phyloP scores from a whole-genome alignment of 2,113 vertebrate species.

The Cryptomyrus ogoouensis region DNA sequence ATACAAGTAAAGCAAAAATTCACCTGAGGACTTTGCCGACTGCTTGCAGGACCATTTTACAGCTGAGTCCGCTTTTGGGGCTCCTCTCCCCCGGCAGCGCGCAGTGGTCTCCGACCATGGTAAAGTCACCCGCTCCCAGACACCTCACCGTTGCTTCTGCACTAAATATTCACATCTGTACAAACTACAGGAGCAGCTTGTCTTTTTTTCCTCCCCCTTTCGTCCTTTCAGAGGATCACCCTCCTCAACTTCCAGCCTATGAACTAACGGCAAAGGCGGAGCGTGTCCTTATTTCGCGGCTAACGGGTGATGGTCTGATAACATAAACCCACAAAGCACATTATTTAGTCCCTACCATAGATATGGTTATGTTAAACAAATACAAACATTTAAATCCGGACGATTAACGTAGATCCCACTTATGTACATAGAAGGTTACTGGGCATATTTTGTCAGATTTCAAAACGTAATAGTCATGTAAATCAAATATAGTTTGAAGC shows the following conservation, averaged over 20 bases:
- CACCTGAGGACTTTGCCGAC: constrained; percentile 89
- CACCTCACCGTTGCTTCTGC: not conserved
- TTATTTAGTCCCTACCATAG: not conserved
- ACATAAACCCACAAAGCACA: not conserved
- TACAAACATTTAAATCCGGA: not conserved
- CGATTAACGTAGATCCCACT: not conserved
- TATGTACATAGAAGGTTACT: not conserved
- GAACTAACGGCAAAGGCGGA: not conserved
- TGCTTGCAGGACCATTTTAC: constrained; percentile 91
- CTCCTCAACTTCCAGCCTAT: constrained; percentile 9
- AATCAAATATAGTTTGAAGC: not conserved
- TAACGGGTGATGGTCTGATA: not conserved
- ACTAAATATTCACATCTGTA: not conserved
- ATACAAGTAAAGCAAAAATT: constrained; percentile 64
- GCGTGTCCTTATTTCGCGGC: not conserved
- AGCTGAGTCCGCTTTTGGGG: constrained; percentile 77
- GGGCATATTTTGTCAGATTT: not conserved
- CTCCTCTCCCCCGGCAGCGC: constrained; percentile 67
- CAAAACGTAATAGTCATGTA: not conserved
- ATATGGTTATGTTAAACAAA: not conserved
- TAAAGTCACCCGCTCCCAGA: not conserved
- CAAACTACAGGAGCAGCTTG: not conserved
- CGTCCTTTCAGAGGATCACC: not conserved
- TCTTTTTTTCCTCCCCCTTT: not conserved
- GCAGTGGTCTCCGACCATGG: constrained; percentile 73